Base-by-base conservation (phyloP, 1,140 invertebrate species). In the Dufourea novaeangliae region DNA sequence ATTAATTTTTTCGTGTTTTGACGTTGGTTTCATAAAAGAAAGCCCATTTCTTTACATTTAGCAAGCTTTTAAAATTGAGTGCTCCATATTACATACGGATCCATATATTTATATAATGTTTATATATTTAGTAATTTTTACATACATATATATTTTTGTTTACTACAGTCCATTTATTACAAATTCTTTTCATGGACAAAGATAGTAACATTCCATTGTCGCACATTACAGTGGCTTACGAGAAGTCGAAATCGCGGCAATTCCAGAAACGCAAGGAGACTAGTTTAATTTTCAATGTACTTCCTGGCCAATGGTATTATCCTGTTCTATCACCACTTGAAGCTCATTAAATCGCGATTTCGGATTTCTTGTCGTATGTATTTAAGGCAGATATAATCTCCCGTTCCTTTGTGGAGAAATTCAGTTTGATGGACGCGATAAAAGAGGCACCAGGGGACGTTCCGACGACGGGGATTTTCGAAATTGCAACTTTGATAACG, bases 221-320 rank as follows among this genome's bases (percentile, higher is more conserved):
- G 50, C 29, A 44, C 32, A 20, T 5, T 17, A 5, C 6, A 25
- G n/a, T 20, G 29, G 25, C 34, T 56, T 67, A 56, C 1, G 20
- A n/a, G 4, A 20, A 22, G 32, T 25, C 64, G 10, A 46, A 74
- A 66, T 66, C 12, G 34, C n/a, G 20, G 2, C 46, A 20, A 39
- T 11, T 5, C 8, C 6, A 17, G 25, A 17, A 54, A 7, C 10
- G 29, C 25, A 37, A 37, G n/a, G 46, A 37, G 37, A 68, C 27
- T 44, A 52, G 63, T 68, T 75, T 75, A 64, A 59, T 59, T 75
- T 69, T 75, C 52, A 59, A 68, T 69, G 73, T 75, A 68, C 44
- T 59, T 75, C 64, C 73, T 29, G 27, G 12, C 4, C 29, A 14
- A 0, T 6, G 54, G 64, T 46, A 69, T 75, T 68, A 75, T 69